A percentile compares a stretch with the other conserved stretches of the same genome.
Evolutionary conservation across 2,113 vertebrate species (phyloP).

Genomic region (Labeo catla): DNA sequence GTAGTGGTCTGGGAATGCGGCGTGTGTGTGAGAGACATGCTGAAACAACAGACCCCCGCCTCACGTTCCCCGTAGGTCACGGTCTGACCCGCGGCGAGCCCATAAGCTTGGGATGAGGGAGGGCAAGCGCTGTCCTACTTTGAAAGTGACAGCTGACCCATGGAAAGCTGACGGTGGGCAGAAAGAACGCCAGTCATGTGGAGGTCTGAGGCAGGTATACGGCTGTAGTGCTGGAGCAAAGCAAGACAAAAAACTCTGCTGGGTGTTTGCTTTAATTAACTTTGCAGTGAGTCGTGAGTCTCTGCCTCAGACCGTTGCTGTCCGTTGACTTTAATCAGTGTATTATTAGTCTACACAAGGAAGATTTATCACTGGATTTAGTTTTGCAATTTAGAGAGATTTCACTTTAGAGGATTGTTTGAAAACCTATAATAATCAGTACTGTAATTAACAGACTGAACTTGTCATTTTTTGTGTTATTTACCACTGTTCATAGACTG

Average conservation of each 20-base stretch:
- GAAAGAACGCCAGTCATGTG: slow-evolving; percentile 53
- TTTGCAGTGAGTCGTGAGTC: too few relatives aligned
- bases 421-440: too few relatives aligned
- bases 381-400: too few relatives aligned
- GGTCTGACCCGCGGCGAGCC: slow-evolving; percentile 30
- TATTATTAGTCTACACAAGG: too few relatives aligned
- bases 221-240: neutral
- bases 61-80: slow-evolving; percentile 19
- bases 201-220: neutral
- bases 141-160: slow-evolving; percentile 59
- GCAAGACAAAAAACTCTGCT: neutral
- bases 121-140: slow-evolving; percentile 44
- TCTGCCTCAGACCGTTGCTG: too few relatives aligned
- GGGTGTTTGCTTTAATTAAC: neutral
- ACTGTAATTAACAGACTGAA: too few relatives aligned
- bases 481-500: too few relatives aligned
- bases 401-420: too few relatives aligned
- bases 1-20: slow-evolving; percentile 24
- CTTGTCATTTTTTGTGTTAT: too few relatives aligned
- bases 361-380: too few relatives aligned
- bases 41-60: slow-evolving; percentile 46
- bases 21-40: slow-evolving; percentile 41
- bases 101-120: slow-evolving; percentile 43
- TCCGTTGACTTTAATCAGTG: too few relatives aligned
- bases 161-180: slow-evolving; percentile 51